phyloP scores from a whole-genome alignment of 2,888 invertebrate genomes.

The Drosophila leonis region DNA sequence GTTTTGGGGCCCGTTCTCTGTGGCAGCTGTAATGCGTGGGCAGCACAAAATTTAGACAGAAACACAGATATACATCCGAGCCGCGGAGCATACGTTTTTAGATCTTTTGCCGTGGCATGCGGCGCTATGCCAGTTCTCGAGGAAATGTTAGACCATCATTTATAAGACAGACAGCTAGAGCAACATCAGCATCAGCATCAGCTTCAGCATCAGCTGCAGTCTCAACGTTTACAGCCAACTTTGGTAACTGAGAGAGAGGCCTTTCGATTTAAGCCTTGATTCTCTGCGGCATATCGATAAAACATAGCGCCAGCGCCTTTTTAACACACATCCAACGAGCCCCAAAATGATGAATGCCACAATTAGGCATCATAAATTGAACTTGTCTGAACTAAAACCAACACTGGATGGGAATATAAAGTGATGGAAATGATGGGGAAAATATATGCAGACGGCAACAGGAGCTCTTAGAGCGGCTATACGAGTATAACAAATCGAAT shows the following conservation, averaged over 20 bases:
- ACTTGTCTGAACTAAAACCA: not conserved
- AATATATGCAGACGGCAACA: not conserved
- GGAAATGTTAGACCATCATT: constrained; percentile 63
- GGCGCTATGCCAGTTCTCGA: constrained; percentile 64
- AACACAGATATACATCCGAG: constrained; percentile 29
- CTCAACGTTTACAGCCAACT: not conserved
- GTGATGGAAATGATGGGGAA: not conserved
- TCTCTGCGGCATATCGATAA: constrained; percentile 49
- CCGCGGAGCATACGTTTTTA: constrained; percentile 56
- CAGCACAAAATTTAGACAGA: constrained; percentile 65
- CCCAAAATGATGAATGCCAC: constrained; percentile 61
- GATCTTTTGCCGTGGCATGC: constrained; percentile 79
- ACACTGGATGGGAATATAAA: not conserved
- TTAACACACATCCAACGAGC: constrained; percentile 45
- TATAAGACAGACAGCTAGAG: constrained; percentile 59
- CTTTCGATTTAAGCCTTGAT: constrained; percentile 38
- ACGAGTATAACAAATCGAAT: too few species aligned
- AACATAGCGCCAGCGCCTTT: constrained; percentile 53
- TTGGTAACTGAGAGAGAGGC: not conserved
- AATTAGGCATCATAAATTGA: constrained; percentile 26
- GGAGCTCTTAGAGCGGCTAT: not conserved
- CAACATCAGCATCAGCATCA: constrained; percentile 6
- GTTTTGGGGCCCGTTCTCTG: constrained; percentile 18
- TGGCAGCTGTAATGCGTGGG: constrained; percentile 63
- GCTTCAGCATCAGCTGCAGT: constrained; percentile 17